Conservation (phyloP, 2,888 invertebrate genomes). For the Oscheius sp. region DNA sequence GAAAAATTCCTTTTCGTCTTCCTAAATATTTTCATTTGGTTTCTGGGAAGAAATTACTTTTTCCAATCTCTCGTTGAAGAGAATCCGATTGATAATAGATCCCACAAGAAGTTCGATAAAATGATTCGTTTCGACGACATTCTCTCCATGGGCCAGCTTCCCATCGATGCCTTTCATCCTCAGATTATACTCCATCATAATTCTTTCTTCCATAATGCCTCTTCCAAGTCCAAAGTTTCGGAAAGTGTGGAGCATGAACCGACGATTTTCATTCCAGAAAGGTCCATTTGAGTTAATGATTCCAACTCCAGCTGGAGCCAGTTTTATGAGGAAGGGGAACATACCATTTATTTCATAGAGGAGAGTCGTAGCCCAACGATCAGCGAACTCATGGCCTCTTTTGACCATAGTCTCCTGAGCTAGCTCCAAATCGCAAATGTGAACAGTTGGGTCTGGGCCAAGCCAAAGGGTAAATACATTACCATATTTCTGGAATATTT, state of each 20-base stretch:
- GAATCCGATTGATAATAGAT: conserved; percentile 46
- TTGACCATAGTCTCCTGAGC: conserved; percentile 20
- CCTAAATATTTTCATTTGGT: not conserved
- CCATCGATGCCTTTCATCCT: conserved; percentile 25
- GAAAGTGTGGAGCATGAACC: conserved; percentile 42
- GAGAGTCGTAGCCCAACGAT: no score
- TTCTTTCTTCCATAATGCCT: conserved; percentile 46
- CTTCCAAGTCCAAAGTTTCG: conserved; percentile 47
- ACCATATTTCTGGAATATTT: conserved; percentile 4
- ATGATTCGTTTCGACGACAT: conserved; percentile 13
- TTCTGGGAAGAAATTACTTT: not conserved
- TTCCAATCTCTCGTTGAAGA: conserved; percentile 32
- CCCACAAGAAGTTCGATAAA: conserved; percentile 46
- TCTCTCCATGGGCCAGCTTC: not conserved
- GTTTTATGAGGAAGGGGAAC: no score
- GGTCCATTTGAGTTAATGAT: conserved; percentile 36
- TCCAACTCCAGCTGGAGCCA: conserved; percentile 30
- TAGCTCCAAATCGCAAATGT: conserved; percentile 12
- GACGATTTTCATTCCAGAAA: conserved; percentile 37
- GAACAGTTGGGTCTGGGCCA: conserved; percentile 2
- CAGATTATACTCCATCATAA: conserved; percentile 40
- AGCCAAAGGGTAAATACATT: conserved; percentile 16
- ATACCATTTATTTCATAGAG: no score
- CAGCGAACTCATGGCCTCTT: not conserved
- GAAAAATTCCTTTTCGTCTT: conserved; percentile 33